These are phyloP conservation scores for Arothron firmamentum DNA, from an alignment of 2,113 vertebrate species.

Conservation along the genomic window DNA sequence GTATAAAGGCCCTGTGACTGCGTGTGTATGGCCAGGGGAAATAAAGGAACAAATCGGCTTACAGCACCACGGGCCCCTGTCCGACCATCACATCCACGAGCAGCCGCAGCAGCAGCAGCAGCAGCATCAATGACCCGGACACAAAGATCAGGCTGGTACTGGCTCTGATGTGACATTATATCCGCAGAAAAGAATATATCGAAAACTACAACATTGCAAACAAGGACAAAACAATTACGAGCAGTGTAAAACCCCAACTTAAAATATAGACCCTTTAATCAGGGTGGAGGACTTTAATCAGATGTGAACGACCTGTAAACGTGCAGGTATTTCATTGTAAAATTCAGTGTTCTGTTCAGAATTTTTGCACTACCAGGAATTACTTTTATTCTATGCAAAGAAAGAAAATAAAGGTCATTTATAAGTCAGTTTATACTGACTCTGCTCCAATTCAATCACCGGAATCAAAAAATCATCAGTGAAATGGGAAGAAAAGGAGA, in stretches of 20 bases:
- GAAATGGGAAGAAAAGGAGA: too few relatives aligned
- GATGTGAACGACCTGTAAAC: too few relatives aligned
- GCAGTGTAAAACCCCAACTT: background rate
- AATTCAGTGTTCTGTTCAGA: too few relatives aligned
- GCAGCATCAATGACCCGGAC: slow-evolving; percentile 64
- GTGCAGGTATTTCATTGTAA: too few relatives aligned
- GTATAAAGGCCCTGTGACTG: slow-evolving; percentile 51
- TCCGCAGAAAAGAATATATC: slow-evolving; percentile 20
- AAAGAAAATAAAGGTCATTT: too few relatives aligned
- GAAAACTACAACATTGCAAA: background rate
- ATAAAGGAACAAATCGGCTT: slow-evolving; percentile 76
- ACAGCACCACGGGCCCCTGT: slow-evolving; percentile 68
- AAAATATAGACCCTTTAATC: too few relatives aligned
- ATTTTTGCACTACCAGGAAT: too few relatives aligned
- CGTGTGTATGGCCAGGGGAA: slow-evolving; percentile 70
- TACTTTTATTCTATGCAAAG: too few relatives aligned
- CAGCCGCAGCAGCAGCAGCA: slow-evolving; percentile 28
- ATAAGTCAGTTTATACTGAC: too few relatives aligned
- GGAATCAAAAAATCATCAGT: too few relatives aligned
- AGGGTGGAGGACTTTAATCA: background rate
- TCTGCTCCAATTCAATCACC: too few relatives aligned
- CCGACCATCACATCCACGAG: slow-evolving; percentile 46
- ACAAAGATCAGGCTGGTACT: slow-evolving; percentile 44
- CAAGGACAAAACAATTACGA: background rate
- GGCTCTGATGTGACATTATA: slow-evolving; percentile 42